Evolutionary conservation across 2,888 invertebrate genomes (phyloP), one percentile per base, ranked within the genome.

Genomic region (Morinoia aosen): DNA sequence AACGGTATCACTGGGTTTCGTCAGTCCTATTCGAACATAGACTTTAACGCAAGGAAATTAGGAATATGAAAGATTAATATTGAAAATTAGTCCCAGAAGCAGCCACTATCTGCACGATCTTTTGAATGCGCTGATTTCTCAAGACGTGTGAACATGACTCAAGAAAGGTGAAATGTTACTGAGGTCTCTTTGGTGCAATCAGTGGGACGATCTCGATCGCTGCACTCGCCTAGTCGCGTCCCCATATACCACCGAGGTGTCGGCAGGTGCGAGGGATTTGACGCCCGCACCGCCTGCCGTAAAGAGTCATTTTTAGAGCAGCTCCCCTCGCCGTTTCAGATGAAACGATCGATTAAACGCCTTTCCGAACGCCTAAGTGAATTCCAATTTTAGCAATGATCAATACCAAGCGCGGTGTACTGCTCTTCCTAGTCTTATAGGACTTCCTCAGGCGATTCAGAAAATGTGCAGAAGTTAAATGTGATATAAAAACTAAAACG

Each of bases 231-330:
- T 76, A 33, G 25, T 33, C 76, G 76, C 76, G 25, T 33, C 76
- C 33, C 25, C 76, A 16, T 76, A 76, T 76, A 19, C 16, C 25
- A 25, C 25, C 19, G 33, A 16, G 19, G 76, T 10, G 76, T 76
- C 25, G 33, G 76, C 76, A 76, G 76, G 76, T 76, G 76, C 25
- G 76, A 19, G 76, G 8, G 76, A 76, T 25, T 33, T 76, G 76
- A 76, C 76, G 76, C 2, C 10, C 12, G 61, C 61, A 61, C 76
- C 25, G 76, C 76, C 76, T 76, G 76, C 33, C 0, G 76, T 76
- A 76, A 76, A 76, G 61, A 61, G 76, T 33, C 76, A 76, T 76
- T 76, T 76, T 76, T 76, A 76, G 76, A 76, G 76, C 76, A 76
- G 76, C 76, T 76, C 76, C 76, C 76, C 76, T 76, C 76, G 33